Base-by-base conservation (phyloP, 1,140 invertebrate genomes). In the Pollicipes pollicipes region DNA sequence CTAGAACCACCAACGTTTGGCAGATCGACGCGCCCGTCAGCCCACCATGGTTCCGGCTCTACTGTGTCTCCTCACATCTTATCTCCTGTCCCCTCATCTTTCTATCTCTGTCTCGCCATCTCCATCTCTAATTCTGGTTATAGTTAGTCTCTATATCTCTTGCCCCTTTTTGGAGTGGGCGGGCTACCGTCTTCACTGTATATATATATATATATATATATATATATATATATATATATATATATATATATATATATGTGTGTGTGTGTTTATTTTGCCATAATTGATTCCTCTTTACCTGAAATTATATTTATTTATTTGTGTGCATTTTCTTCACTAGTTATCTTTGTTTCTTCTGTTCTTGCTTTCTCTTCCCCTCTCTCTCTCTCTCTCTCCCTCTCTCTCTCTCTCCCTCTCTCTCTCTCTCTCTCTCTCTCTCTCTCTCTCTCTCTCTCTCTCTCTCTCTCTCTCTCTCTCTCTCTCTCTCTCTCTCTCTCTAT, bases 391-490 rank as follows among this genome's bases (percentile, higher is more conserved):
- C 27, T 70, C 37, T 45, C 24, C 8, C 69, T 70, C 37, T 70
- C 37, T 66, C 32, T 35, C 37, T 70, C 27, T 28, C 37, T 70
- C 8, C 21, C 27, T 28, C 4, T 66, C 35, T 72, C 16, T 28
- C 30, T 72, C 10, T 37, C 16, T 10, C n/a, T 70, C 70, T 73
- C 31, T n/a, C 10, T 35, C 29, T 71, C 37, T 70, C 66, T 72
- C 70, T 72, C 31, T 45, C 58, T 72, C 45, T 72, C 37, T 4
- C n/a, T 71, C 24, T 58, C 31, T 70, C 69, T 71, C 30, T 71
- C 21, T 29, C 66, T 29, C 69, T 72, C 28, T 72, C 16, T 66
- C 27, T 67, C 35, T 69, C 45, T 72, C 31, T 70, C 28, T 70
- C 21, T 58, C 45, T 58, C 16, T 16, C 32, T 16, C 32, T 35